Conservation (phyloP, 2,888 invertebrate genomes). For the Dynastes maya region DNA sequence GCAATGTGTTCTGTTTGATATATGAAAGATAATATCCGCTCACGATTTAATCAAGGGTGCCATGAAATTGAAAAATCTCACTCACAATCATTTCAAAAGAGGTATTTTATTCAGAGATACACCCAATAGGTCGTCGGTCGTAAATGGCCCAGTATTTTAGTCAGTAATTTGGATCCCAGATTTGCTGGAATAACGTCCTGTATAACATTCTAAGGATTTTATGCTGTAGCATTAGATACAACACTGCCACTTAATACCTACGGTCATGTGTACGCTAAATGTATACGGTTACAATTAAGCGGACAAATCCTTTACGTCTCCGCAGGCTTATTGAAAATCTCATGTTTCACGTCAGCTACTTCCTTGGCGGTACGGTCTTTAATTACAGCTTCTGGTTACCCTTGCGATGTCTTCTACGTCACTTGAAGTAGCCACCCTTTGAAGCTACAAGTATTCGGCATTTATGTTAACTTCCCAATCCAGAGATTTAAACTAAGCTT, state of each 20-base stretch:
- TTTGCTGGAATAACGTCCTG: too few species aligned
- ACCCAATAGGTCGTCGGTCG: too few species aligned
- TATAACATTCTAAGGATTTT: too few species aligned
- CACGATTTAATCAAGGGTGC: too few species aligned
- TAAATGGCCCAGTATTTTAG: too few species aligned
- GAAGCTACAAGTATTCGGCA: constrained; percentile 6
- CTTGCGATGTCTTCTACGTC: neutral
- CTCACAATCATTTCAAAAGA: too few species aligned
- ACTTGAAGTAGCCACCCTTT: constrained; percentile 6
- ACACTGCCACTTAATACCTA: neutral
- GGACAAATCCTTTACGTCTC: constrained; percentile 22
- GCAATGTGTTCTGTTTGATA: too few species aligned
- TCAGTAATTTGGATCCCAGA: too few species aligned
- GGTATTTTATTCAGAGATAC: too few species aligned
- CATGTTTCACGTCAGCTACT: constrained; percentile 18
- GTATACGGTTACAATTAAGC: constrained; percentile 18
- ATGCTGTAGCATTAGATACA: too few species aligned
- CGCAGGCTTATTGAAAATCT: constrained; percentile 20
- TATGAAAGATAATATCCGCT: too few species aligned
- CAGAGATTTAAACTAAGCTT: neutral
- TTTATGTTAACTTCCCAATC: neutral
- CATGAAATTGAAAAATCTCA: too few species aligned
- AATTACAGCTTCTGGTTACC: constrained; percentile 27
- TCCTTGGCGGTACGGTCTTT: constrained; percentile 16
- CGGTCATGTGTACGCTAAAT: neutral